phyloP scores from a whole-genome alignment of 1,140 invertebrate species.

The Pogonognathellus flavescens region DNA sequence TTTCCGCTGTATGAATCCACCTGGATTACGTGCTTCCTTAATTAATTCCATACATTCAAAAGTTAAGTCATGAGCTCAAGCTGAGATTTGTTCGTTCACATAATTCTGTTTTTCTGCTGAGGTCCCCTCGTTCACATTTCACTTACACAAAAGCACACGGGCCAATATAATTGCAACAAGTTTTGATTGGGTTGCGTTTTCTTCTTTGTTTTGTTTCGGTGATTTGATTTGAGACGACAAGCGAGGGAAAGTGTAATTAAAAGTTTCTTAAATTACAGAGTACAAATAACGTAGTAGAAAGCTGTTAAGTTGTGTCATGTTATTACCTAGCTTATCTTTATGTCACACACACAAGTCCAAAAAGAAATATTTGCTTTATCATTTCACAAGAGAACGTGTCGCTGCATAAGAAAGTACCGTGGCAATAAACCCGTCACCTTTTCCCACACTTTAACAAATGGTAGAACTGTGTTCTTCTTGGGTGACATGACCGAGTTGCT shows the following conservation, averaged over 20 bases:
- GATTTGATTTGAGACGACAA: neutral
- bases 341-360: slow-evolving; percentile 17
- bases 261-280: slow-evolving; percentile 4
- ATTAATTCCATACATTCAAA: slow-evolving; percentile 48
- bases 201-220: slow-evolving; percentile 1
- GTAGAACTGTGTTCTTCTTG: neutral
- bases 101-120: neutral
- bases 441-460: neutral
- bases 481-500: neutral
- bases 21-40: slow-evolving; percentile 48
- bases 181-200: slow-evolving; percentile 27
- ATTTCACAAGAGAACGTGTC: neutral
- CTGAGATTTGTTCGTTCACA: slow-evolving; percentile 37
- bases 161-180: slow-evolving; percentile 27
- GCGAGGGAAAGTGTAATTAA: slow-evolving; percentile 16
- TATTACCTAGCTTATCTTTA: neutral
- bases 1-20: slow-evolving; percentile 14
- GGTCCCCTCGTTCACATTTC: too few relatives aligned
- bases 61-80: slow-evolving; percentile 38
- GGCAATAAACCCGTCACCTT: slow-evolving; percentile 17
- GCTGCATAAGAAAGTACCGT: neutral
- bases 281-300: neutral
- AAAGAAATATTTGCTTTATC: slow-evolving; percentile 20
- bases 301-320: neutral
- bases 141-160: neutral